Conservation (phyloP, 2,888 invertebrate genomes). For the Dryococelus australis region DNA sequence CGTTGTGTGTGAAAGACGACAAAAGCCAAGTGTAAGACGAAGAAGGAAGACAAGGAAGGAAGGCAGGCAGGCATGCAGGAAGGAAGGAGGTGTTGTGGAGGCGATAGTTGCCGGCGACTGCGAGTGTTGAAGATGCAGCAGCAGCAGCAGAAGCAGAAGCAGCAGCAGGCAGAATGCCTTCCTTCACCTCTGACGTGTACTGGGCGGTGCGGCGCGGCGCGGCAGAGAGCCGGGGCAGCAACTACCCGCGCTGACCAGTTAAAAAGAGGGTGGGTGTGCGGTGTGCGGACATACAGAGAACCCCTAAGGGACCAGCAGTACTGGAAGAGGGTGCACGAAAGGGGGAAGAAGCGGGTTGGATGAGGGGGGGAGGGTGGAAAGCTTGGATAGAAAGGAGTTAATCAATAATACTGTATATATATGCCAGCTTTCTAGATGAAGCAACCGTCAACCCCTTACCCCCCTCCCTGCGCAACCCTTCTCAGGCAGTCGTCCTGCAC, state of each 20-base stretch:
- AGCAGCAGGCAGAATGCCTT: too few relatives aligned
- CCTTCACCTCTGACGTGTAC: too few relatives aligned
- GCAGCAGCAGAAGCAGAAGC: too few relatives aligned
- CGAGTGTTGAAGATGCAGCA: too few relatives aligned
- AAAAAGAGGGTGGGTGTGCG: conserved; percentile 19
- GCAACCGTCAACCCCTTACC: conserved; percentile 40
- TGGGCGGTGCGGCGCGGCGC: too few relatives aligned
- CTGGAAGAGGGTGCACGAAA: conserved; percentile 31
- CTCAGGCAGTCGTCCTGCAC: conserved; percentile 21
- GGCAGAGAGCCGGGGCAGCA: not conserved
- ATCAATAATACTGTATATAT: conserved; percentile 39
- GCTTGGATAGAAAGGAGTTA: conserved; percentile 38
- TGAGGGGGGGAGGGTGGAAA: conserved; percentile 40
- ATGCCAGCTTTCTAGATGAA: conserved; percentile 40
- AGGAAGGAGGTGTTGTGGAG: too few relatives aligned
- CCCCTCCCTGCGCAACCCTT: conserved; percentile 28
- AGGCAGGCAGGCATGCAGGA: too few relatives aligned
- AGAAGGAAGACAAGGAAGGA: too few relatives aligned
- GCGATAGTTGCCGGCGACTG: too few relatives aligned
- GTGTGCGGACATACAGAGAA: conserved; percentile 12
- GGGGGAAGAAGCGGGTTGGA: conserved; percentile 40
- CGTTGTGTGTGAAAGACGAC: too few relatives aligned
- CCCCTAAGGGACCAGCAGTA: conserved; percentile 6
- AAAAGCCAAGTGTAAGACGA: too few relatives aligned
- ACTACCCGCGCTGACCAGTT: conserved; percentile 23